Evolutionary conservation across 2,888 invertebrate species (phyloP), one percentile per base, ranked within the genome.

Genomic region (Harpalus rubripes): DNA sequence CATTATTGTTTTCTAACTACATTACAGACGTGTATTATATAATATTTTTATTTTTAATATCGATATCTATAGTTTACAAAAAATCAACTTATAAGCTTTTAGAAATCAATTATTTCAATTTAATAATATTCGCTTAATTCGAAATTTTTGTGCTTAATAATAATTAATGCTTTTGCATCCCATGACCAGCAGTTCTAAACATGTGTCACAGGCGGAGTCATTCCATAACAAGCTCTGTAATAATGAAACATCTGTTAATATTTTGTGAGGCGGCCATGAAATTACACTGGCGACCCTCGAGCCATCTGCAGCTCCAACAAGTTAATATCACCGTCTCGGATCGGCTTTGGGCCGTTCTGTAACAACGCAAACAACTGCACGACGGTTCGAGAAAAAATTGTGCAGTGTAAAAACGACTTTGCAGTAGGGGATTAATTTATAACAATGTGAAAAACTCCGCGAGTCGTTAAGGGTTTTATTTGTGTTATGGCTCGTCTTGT

Each of bases 221-320:
- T 22, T 3, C 32, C 5, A 22, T 56, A 58, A 26, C 15, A 56
- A 22, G 52, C 26, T 44, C 56, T 59, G 58, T 39, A 80, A 32
- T 61, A 59, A 15, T 41, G 32, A 61, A 80, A 80, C 80, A 80
- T 59, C 80, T 80, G 80, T 80, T 80, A 80, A 61, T 80, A 80
- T 80, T 80, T 80, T 39, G 61, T 59, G 59, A 80, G 79, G 15
- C 58, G 59, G 79, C 39, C 39, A 39, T 41, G 80, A 59, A 32
- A 80, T 80, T 80, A 80, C 59, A 59, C 79, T 8, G 10, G 56
- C 58, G n/a, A 68, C 68, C 68, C 68, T 39, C 39, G 68, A 32
- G 39, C 39, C 68, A 68, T 68, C 39, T 68, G 68, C 39, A 68
- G 15, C 32, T 15, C 76, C 76, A 52, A 76, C 76, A 76, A 76